phyloP scores from a whole-genome alignment of 2,113 vertebrate genomes.

The Rhinichthys klamathensis region DNA sequence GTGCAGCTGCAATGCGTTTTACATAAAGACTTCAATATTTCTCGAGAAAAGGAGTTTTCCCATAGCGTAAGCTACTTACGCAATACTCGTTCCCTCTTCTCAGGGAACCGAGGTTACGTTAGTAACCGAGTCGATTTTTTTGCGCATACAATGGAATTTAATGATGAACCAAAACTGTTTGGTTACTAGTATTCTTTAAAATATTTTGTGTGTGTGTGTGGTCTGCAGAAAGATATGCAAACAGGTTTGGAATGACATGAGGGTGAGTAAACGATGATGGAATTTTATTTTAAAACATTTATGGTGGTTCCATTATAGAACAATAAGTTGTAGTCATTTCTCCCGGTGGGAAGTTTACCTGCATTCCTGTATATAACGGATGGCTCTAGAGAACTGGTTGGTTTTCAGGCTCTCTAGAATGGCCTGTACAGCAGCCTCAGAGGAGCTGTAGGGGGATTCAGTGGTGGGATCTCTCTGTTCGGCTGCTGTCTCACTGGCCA shows the following conservation, averaged over 20 bases:
- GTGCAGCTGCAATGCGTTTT: no score
- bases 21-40: no score
- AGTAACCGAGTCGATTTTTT: no score
- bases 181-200: not conserved
- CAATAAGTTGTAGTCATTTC: not conserved
- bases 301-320: not conserved
- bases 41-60: no score
- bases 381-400: slow-evolving; percentile 89
- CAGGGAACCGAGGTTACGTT: no score
- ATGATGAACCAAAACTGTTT: not conserved
- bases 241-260: not conserved
- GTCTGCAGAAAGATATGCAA: not conserved
- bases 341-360: slow-evolving; percentile 72
- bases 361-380: slow-evolving; percentile 93
- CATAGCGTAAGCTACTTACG: no score
- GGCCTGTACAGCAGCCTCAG: slow-evolving; percentile 93
- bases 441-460: slow-evolving; percentile 83
- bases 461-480: slow-evolving; percentile 68
- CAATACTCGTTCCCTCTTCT: no score
- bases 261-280: not conserved
- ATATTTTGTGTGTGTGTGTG: not conserved
- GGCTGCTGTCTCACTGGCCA: slow-evolving; percentile 80
- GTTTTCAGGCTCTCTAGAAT: slow-evolving; percentile 94
- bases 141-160: not conserved
- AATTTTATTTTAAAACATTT: not conserved